Conservation (phyloP, 2,888 invertebrate species). For the Perizoma flavofasciatum region DNA sequence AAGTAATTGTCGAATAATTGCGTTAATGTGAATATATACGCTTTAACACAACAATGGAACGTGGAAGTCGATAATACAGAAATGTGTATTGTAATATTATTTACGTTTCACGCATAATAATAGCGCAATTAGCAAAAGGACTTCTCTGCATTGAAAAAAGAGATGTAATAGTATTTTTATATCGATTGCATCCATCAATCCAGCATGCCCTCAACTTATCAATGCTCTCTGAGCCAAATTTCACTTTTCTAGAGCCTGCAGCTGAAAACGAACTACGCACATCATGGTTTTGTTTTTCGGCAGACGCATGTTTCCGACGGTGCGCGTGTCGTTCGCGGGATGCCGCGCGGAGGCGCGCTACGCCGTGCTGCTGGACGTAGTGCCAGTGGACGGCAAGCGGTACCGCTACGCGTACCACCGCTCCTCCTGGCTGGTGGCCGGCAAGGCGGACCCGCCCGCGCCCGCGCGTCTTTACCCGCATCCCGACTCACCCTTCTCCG, state of each 20-base stretch:
- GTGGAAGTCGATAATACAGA: conserved; percentile 62
- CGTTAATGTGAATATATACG: conserved; percentile 80
- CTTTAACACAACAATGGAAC: conserved; percentile 77
- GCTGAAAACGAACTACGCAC: conserved; percentile 19
- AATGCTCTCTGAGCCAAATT: background rate
- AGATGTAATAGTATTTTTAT: too few species aligned
- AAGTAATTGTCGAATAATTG: conserved; percentile 81
- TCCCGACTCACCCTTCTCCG: conserved; percentile 98
- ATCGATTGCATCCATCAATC: too few species aligned
- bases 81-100: conserved; percentile 48
- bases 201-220: too few species aligned
- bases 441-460: conserved; percentile 98
- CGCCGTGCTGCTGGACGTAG: conserved; percentile 97
- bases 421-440: conserved; percentile 98
- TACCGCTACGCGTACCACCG: conserved; percentile 99
- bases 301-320: conserved; percentile 99
- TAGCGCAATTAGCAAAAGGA: conserved; percentile 19
- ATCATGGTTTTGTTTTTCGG: conserved; percentile 38
- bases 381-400: conserved; percentile 97
- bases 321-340: conserved; percentile 96
- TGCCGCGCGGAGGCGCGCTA: conserved; percentile 93
- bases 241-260: background rate
- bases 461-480: conserved; percentile 97
- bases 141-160: background rate
- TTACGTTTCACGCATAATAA: conserved; percentile 39